phyloP scores from a whole-genome alignment of 2,888 invertebrate genomes.

The Oligia strigilis region DNA sequence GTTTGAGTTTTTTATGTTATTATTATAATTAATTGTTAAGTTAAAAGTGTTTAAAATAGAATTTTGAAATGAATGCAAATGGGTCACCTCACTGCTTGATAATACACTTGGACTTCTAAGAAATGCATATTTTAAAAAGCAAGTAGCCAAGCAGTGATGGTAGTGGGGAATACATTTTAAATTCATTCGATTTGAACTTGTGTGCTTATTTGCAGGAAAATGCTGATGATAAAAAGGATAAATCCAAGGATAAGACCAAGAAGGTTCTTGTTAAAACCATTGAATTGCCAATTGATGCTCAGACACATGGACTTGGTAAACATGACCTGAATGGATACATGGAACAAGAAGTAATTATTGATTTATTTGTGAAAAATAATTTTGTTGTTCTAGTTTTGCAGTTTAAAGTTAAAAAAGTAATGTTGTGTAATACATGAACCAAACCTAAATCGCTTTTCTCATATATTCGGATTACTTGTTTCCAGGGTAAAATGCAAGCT shows the following conservation, averaged over 20 bases:
- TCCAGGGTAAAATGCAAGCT: constrained; percentile 94
- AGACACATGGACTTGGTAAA: constrained; percentile 93
- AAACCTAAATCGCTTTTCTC: not conserved
- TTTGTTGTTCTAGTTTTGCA: not conserved
- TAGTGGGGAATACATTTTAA: constrained; percentile 80
- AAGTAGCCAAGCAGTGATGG: constrained; percentile 77
- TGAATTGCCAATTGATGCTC: constrained; percentile 95
- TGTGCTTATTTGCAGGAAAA: constrained; percentile 86
- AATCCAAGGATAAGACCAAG: constrained; percentile 91
- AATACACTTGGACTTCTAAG: constrained; percentile 40
- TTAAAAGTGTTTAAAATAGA: constrained; percentile 60
- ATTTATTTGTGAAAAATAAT: not conserved
- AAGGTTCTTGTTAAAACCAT: constrained; percentile 95
- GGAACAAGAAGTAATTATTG: constrained; percentile 93
- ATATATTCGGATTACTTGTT: not conserved
- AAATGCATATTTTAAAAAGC: not conserved
- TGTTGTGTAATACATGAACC: not conserved
- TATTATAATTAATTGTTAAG: constrained; percentile 35
- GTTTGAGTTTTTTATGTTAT: constrained; percentile 67
- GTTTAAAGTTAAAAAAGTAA: not conserved
- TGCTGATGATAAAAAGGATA: constrained; percentile 92
- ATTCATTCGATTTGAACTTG: constrained; percentile 79
- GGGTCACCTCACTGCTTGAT: constrained; percentile 86
- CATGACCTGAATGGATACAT: constrained; percentile 93
- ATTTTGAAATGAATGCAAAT: constrained; percentile 84